Conservation (phyloP, 1,140 invertebrate genomes). For the Caerostris extrusa region DNA sequence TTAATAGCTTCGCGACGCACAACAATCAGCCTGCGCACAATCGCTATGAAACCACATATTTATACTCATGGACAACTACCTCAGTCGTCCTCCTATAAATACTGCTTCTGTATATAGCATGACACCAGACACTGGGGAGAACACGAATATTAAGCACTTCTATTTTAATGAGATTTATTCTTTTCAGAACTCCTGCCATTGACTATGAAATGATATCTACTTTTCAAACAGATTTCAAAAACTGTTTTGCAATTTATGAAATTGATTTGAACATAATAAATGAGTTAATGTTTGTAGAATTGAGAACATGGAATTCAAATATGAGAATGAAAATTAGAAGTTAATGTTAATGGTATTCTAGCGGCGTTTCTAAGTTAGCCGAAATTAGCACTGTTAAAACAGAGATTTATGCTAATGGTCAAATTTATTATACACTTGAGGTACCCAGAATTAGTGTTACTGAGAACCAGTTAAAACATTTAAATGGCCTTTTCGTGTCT, state of each 20-base stretch:
- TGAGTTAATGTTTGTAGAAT: not conserved
- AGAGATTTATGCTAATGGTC: not conserved
- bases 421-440: not conserved
- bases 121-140: not conserved
- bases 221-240: too few relatives aligned
- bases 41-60: conserved; percentile 26
- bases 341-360: not conserved
- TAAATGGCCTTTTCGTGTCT: too few relatives aligned
- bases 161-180: not conserved
- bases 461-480: not conserved
- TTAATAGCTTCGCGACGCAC: conserved; percentile 53
- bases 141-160: not conserved
- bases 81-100: not conserved
- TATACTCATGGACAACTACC: conserved; percentile 15
- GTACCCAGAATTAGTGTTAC: not conserved
- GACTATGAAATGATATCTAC: too few relatives aligned
- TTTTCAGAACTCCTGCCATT: not conserved
- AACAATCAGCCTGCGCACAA: conserved; percentile 30
- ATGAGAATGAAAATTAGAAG: not conserved
- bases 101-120: not conserved
- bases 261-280: too few relatives aligned
- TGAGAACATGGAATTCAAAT: not conserved
- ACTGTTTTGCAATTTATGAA: too few relatives aligned
- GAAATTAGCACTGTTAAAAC: not conserved
- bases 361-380: not conserved